Evolutionary conservation across 2,113 vertebrate genomes (phyloP), one percentile per base, ranked within the genome.

Genomic region (Epinephelus lanceolatus): DNA sequence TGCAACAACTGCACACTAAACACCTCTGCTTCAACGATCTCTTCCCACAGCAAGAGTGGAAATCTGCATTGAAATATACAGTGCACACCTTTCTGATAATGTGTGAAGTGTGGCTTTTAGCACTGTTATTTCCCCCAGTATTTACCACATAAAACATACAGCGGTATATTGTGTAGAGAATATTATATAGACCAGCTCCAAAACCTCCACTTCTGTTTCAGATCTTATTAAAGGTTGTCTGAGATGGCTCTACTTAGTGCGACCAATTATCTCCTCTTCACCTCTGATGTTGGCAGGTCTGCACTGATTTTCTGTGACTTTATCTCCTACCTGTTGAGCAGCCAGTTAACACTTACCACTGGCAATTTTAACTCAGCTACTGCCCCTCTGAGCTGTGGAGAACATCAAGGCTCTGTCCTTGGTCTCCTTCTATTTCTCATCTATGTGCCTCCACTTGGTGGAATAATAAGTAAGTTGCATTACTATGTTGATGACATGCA

Each of bases 1-100:
- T 72, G 21, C 5, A 70, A 69, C 30, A 70, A 27, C 33, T 27
- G 56, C 51, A 59, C 51, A 76, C 52, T 21, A 42, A 49, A 42
- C 42, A 25, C 17, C 27, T 57, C 25, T 55, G 42, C 21, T 40
- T 4, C 4, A 49, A 23, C 3, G 1, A 11, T 21, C n/a, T 69
- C 14, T 37, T 66, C 47, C 40, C 18, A 42, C 23, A 59, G 14
- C 19, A 18, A 21, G 2, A 51, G 45, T n/a, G 3, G 45, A 57
- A 23, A 49, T 30, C 3, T 56, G 2, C 11, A 60, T 40, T 5
- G 9, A 61, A 61, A 61, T 10, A 37, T 53, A 37, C 13, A n/a
- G 9, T 53, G 2, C 37, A 60, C 40, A 59, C 17, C 42, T 45
- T 45, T 49, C 7, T 9, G 21, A 8, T 37, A 37, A 59, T 19